Evolutionary conservation across 2,797 vertebrate genomes (phyloP).

Genomic region (Artibeus lituratus): DNA sequence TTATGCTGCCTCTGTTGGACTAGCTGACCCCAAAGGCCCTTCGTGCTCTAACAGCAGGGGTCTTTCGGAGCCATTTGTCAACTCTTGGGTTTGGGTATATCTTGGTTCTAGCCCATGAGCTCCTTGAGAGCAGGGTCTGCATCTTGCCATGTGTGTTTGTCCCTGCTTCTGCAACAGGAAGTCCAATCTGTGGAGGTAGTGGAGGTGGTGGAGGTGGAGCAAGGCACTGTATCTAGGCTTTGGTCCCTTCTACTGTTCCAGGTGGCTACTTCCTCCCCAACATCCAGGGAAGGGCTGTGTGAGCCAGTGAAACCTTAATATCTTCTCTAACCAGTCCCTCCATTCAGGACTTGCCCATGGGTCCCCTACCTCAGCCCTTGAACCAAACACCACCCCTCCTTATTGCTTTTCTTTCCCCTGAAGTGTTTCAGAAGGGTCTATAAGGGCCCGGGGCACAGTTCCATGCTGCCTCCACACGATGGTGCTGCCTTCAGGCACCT

Average conservation of each 20-base stretch:
- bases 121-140: not conserved
- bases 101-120: not conserved
- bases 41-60: too few species aligned
- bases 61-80: rapidly evolving
- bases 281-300: not conserved
- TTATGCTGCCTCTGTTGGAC: not conserved
- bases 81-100: not conserved
- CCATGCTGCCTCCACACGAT: not conserved
- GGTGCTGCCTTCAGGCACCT: not conserved
- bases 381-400: not conserved
- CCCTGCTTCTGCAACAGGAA: not conserved
- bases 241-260: too few species aligned
- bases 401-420: not conserved
- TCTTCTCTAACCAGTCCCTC: not conserved
- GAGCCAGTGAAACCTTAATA: not conserved
- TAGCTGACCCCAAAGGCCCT: not conserved
- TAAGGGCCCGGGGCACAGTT: not conserved
- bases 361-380: not conserved
- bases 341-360: not conserved
- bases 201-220: too few species aligned
- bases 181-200: not conserved
- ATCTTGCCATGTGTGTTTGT: not conserved
- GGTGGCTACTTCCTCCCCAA: not conserved
- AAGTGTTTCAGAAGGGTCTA: not conserved
- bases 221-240: not conserved